A percentile compares a stretch with the other conserved stretches of the same genome.
Conservation (phyloP, 35 echinoderm and acorn worm species). For the Hemicentrotus pulcherrimus region DNA sequence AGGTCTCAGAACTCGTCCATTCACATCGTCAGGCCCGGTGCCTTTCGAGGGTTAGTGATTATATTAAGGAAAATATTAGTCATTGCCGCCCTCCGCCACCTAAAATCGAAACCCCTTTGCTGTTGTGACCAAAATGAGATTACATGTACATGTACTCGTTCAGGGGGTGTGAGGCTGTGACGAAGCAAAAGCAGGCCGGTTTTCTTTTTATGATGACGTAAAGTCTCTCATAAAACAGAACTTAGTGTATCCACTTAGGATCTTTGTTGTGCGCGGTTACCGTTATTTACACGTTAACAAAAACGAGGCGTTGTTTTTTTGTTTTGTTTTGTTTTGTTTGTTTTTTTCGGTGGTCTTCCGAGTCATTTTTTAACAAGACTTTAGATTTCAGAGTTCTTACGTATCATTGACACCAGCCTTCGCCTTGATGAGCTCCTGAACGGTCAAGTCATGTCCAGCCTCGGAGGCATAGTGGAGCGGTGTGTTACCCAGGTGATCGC, state of each 20-base stretch:
- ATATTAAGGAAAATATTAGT: too few relatives aligned
- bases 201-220: not conserved
- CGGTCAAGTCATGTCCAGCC: constrained; percentile 27
- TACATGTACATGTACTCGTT: too few relatives aligned
- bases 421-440: constrained; percentile 37
- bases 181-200: not conserved
- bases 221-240: not conserved
- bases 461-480: constrained; percentile 31
- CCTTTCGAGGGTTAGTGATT: too few relatives aligned
- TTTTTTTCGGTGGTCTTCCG: not conserved
- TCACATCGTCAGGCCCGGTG: too few relatives aligned
- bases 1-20: too few relatives aligned
- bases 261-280: not conserved
- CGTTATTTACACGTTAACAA: not conserved
- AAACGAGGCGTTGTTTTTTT: not conserved
- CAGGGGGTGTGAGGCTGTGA: too few relatives aligned
- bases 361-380: not conserved
- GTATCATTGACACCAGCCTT: constrained; percentile 21
- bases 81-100: too few relatives aligned
- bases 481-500: not conserved
- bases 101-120: too few relatives aligned
- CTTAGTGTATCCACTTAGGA: not conserved
- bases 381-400: not conserved
- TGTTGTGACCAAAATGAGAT: too few relatives aligned
- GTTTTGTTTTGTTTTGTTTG: too few relatives aligned